A percentile compares a stretch with the other conserved stretches of the same genome.
Evolutionary conservation across 2,888 invertebrate species (phyloP).

Genomic region (Nomada fabriciana): DNA sequence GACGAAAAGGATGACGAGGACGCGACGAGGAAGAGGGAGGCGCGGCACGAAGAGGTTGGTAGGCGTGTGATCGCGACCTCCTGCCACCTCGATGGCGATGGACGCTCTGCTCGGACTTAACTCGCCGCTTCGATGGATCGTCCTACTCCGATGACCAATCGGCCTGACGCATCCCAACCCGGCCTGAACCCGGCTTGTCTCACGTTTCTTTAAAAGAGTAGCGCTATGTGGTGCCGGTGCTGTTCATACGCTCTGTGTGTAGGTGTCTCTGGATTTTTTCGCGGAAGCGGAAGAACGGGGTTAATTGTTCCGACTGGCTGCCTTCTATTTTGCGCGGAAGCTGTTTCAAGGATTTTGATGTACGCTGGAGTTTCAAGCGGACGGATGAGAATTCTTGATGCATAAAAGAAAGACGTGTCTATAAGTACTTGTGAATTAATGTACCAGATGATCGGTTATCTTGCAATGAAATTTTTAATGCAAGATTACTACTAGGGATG

Average conservation of each 20-base stretch:
- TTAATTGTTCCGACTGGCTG: slow-evolving; percentile 35
- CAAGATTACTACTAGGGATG: not conserved
- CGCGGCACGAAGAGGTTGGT: slow-evolving; percentile 42
- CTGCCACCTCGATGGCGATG: slow-evolving; percentile 63
- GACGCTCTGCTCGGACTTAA: slow-evolving; percentile 44
- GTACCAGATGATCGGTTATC: not conserved
- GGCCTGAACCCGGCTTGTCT: slow-evolving; percentile 61
- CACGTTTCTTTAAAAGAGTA: slow-evolving; percentile 59
- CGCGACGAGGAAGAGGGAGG: slow-evolving; percentile 44
- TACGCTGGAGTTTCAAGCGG: no score
- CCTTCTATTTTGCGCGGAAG: not conserved
- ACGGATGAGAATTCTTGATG: no score
- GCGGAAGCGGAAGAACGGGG: slow-evolving; percentile 26
- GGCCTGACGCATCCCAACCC: slow-evolving; percentile 67
- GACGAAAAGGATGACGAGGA: slow-evolving; percentile 39
- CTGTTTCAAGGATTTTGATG: not conserved
- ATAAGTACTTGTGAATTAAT: not conserved
- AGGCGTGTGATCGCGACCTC: slow-evolving; percentile 69
- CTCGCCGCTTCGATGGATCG: slow-evolving; percentile 67
- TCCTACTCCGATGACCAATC: slow-evolving; percentile 76
- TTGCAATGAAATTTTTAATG: not conserved
- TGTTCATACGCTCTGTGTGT: slow-evolving; percentile 4
- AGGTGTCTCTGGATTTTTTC: slow-evolving; percentile 30
- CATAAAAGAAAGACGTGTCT: no score
- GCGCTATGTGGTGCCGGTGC: not conserved